phyloP scores from a whole-genome alignment of 2,113 vertebrate genomes.

The Solenodon paradoxus region DNA sequence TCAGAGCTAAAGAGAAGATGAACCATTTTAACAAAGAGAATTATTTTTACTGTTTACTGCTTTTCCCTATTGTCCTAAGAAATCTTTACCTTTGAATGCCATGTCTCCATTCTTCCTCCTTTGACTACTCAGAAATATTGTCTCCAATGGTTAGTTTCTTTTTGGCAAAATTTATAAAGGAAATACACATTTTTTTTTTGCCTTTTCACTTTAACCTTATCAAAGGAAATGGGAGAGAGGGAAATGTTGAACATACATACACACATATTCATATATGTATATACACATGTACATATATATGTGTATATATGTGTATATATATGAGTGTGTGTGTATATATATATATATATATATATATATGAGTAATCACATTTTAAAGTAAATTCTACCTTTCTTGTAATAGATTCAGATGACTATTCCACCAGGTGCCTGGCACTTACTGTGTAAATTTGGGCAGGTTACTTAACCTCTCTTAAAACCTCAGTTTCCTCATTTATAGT shows the following conservation, averaged over 20 bases:
- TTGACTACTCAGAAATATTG: background rate
- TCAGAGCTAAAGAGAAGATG: background rate
- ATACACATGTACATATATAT: too few species aligned
- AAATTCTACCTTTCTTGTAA: slow-evolving; percentile 28
- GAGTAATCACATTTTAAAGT: background rate
- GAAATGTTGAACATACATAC: slow-evolving; percentile 22
- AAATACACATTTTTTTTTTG: background rate
- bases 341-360: too few species aligned
- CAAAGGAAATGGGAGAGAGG: background rate
- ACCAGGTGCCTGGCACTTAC: background rate
- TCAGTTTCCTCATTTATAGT: background rate
- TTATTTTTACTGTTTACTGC: slow-evolving; percentile 7
- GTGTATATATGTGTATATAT: too few species aligned
- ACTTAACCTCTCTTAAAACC: background rate
- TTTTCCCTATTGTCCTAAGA: background rate
- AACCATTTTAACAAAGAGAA: background rate
- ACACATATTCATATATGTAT: too few species aligned
- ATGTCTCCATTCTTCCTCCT: background rate
- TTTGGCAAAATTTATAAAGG: slow-evolving; percentile 21
- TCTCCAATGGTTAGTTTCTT: background rate
- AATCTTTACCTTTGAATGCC: background rate
- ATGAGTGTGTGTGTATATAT: too few species aligned
- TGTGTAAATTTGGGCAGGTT: background rate
- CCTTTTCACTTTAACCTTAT: background rate
- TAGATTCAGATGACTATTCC: background rate